Evolutionary conservation across 2,888 invertebrate species (phyloP).

Genomic region (Euclidia mi): DNA sequence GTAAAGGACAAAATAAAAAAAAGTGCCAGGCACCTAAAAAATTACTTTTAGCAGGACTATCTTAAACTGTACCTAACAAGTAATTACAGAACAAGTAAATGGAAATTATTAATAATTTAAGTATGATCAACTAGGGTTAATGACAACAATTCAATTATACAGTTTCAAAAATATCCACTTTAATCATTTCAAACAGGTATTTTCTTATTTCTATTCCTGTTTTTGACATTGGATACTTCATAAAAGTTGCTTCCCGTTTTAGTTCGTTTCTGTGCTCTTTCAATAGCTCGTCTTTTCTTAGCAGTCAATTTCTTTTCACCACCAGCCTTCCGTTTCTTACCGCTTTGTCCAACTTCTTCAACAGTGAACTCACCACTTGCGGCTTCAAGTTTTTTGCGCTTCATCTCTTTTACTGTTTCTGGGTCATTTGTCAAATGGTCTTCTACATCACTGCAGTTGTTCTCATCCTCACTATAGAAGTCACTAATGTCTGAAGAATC

Average conservation of each 20-base stretch:
- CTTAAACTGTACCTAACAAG: no score
- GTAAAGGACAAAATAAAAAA: no score
- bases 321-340: constrained; percentile 72
- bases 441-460: constrained; percentile 88
- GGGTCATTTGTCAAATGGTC: constrained; percentile 84
- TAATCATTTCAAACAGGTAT: constrained; percentile 63
- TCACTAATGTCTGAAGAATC: constrained; percentile 92
- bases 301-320: constrained; percentile 91
- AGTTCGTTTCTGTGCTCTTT: constrained; percentile 93
- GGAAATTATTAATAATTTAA: no score
- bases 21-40: no score
- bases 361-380: constrained; percentile 89
- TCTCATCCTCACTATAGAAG: constrained; percentile 92
- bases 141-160: neutral
- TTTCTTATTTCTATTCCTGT: constrained; percentile 94
- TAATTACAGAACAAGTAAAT: no score
- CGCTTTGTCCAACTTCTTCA: constrained; percentile 84
- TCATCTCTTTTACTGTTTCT: constrained; percentile 84
- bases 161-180: neutral
- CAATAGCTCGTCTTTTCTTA: constrained; percentile 93
- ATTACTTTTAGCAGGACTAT: no score
- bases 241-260: constrained; percentile 97
- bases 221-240: constrained; percentile 96
- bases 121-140: no score
- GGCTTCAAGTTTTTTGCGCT: constrained; percentile 83